Evolutionary conservation across 2,113 vertebrate species (phyloP), one percentile per base, ranked within the genome.

Genomic region (Indicator maculatus): DNA sequence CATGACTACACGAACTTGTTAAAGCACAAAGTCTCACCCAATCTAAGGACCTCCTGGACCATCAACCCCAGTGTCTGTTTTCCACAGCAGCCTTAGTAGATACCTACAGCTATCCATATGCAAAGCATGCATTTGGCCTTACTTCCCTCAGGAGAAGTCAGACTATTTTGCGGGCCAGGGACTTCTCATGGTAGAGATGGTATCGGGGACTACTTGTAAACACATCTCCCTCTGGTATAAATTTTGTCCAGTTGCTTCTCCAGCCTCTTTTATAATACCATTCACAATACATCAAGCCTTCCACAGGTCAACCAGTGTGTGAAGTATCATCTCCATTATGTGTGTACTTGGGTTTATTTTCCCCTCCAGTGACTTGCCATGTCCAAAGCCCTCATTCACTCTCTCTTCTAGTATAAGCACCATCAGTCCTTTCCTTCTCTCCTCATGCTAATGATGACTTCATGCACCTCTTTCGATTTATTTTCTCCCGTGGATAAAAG

Each of bases 51-150:
- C 17, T 53, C 20, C n/a, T 9, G 0, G 16, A 15, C 23, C 61
- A 17, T 9, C 1, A 5, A 77, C 44, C 21, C 13, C 65, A 3
- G 9, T 11, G 0, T 13, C 30, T 1, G 18, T 16, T 9, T 39
- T 66, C 3, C 2, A 4, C 77, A 63, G 84, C 53, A 81, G 70
- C 12, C 31, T 69, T 58, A 78, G 19, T 27, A 27, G 66, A 53
- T 59, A 47, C 33, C 28, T 58, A 9, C 61, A 83, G 65, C 30
- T 82, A 61, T 8, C 33, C 45, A 11, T 11, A 15, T 11, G 1
- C 30, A 6, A 26, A 63, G n/a, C 20, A 16, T 8, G 60, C 52
- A 38, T 33, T 17, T 58, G 44, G 17, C 44, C 28, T 4, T 9
- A 27, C 14, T 39, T 63, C 31, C 20, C 36, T 27, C 12, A n/a